Percentiles rank a stretch among this genome's conserved stretches.
These are phyloP conservation scores for Pheosia gnoma DNA, from an alignment of 2,888 invertebrate species.

Conservation along the genomic window DNA sequence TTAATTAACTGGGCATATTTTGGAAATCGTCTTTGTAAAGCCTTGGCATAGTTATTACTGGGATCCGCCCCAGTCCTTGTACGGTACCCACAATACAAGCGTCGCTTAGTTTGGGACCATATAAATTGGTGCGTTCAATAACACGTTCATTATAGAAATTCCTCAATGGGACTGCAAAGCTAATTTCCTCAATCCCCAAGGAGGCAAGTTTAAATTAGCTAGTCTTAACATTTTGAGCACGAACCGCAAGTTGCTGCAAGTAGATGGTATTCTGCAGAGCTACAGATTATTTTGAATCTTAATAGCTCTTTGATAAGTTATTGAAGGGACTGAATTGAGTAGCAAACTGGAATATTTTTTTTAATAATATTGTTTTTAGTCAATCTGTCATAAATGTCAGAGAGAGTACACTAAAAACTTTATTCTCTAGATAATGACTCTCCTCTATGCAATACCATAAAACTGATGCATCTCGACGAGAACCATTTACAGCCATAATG, in stretches of 20 bases:
- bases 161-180: not conserved
- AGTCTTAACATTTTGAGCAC: not conserved
- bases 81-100: no score
- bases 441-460: not conserved
- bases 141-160: not conserved
- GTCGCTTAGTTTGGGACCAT: no score
- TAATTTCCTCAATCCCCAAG: not conserved
- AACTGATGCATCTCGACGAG: not conserved
- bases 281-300: not conserved
- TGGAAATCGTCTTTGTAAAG: no score
- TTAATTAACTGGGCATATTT: no score
- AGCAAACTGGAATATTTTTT: not conserved
- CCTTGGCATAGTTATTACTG: no score
- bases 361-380: no score
- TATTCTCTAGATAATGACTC: not conserved
- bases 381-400: no score
- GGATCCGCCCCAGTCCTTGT: no score
- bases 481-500: conserved; percentile 5
- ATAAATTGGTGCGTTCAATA: no score
- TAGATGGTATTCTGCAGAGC: not conserved
- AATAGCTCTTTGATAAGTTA: not conserved
- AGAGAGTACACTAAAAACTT: no score
- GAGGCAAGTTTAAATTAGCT: not conserved
- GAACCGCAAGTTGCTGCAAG: not conserved
- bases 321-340: not conserved